A percentile compares a stretch with the other conserved stretches of the same genome.
phyloP scores from a whole-genome alignment of 2,113 vertebrate genomes.

The Anguilla japonica region DNA sequence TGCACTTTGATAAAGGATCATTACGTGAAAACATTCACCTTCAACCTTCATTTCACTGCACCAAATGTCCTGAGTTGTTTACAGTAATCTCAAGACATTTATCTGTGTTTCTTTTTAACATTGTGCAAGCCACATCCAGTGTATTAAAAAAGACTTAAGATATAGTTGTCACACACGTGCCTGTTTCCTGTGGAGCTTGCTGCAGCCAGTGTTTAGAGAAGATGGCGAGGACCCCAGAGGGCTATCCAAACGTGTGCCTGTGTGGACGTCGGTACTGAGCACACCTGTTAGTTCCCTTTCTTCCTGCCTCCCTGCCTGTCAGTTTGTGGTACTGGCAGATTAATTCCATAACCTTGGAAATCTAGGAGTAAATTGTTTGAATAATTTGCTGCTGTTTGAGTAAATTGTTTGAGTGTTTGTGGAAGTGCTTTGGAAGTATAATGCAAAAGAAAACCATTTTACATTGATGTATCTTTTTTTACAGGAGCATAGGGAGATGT shows the following conservation, averaged over 20 bases:
- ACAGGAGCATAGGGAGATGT: background rate
- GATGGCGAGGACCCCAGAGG: conserved; percentile 14
- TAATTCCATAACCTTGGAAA: conserved; percentile 32
- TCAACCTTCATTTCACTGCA: background rate
- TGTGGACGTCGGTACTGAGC: background rate
- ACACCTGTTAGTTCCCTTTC: background rate
- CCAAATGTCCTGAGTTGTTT: background rate
- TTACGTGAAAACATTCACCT: background rate
- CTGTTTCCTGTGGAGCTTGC: background rate
- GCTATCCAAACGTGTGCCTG: conserved; percentile 28
- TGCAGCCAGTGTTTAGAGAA: background rate
- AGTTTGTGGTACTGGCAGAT: background rate
- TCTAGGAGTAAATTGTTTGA: conserved; percentile 8
- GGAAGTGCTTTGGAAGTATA: background rate
- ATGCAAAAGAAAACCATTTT: background rate
- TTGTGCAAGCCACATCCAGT: background rate
- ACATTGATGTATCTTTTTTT: background rate
- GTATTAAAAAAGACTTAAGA: background rate
- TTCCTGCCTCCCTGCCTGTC: conserved; percentile 9
- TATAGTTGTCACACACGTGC: background rate
- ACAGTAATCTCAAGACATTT: background rate
- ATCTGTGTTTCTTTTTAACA: background rate
- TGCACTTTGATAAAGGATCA: background rate
- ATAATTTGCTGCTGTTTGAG: conserved; percentile 9
- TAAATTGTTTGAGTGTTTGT: conserved; percentile 2